Base-by-base conservation (phyloP, 2,113 vertebrate species). In the Perca fluviatilis region DNA sequence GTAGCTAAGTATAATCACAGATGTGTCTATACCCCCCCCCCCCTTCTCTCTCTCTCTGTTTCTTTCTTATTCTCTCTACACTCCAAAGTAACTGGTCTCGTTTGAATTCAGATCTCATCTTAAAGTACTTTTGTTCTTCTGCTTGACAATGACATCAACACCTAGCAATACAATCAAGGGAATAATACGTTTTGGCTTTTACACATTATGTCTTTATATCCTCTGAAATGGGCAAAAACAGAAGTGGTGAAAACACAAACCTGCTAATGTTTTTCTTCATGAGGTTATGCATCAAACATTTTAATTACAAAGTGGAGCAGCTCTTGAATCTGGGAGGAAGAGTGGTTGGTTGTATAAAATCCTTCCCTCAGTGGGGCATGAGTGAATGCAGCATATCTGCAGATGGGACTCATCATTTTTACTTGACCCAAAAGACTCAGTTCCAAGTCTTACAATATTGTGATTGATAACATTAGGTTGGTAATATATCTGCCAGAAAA, bases 1-100 rank as follows among this genome's bases (percentile, higher is more conserved):
- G 12, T 47, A 50, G 60, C 65, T 86, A 77, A 95, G 86, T 88
- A 70, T 63, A 89, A 92, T 88, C 89, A 85, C 93, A 95, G 93
- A 94, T 92, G 93, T 90, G 21, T 40, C 30, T 67, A 33, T 7
- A 23, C 50, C 77, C 49, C n/a, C 16, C 14, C 56, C 14, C 33
- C 51, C 62, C 30, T 74, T 49, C 30, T 50, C 51, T 10, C 30
- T 40, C 58, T 57, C 56, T 5, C 27, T 54, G 19, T 56, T 13
- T 72, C 23, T 80, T 33, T 57, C 50, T 51, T 15, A 66, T 43
- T 66, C 21, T 49, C n/a, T 76, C 54, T 53, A 30, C 46, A 16
- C 5, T 74, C 10, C 16, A 33, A 50, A 64, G 33, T 21, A 62
- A 77, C 23, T 12, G 16, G 10, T 60, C 23, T 63, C 51, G 43